Conservation (phyloP, 1,140 invertebrate species). For the Sinella curviseta region DNA sequence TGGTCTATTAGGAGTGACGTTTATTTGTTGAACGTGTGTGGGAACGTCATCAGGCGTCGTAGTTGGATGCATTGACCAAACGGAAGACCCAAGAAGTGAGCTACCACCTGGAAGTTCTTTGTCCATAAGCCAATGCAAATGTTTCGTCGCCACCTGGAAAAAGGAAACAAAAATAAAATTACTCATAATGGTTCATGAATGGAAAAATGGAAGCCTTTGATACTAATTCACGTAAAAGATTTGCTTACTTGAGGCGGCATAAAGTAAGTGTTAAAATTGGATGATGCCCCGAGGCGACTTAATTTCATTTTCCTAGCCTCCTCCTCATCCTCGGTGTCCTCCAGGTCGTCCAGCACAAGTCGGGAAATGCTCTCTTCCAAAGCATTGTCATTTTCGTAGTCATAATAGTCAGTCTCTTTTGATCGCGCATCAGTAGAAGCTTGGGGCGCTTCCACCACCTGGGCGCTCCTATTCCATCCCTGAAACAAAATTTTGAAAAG, state of each 20-base stretch:
- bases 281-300: constrained; percentile 23
- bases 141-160: constrained; percentile 39
- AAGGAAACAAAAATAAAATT: constrained; percentile 14
- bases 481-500: neutral
- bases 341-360: constrained; percentile 41
- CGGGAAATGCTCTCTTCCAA: constrained; percentile 47
- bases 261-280: constrained; percentile 36
- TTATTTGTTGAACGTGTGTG: neutral
- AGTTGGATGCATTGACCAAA: constrained; percentile 48
- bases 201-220: neutral
- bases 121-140: constrained; percentile 42
- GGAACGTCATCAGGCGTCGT: neutral
- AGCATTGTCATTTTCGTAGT: constrained; percentile 44
- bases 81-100: constrained; percentile 45
- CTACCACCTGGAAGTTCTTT: constrained; percentile 41
- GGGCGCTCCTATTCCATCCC: neutral
- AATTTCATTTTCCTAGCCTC: constrained; percentile 29
- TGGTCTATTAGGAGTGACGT: neutral
- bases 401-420: constrained; percentile 39
- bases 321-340: constrained; percentile 37
- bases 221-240: neutral
- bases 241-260: constrained; percentile 45
- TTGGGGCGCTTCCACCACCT: neutral
- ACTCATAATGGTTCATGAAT: neutral
- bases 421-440: neutral